These are phyloP conservation scores for Argopecten irradians DNA, from an alignment of 1,140 invertebrate genomes.

Conservation along the genomic window DNA sequence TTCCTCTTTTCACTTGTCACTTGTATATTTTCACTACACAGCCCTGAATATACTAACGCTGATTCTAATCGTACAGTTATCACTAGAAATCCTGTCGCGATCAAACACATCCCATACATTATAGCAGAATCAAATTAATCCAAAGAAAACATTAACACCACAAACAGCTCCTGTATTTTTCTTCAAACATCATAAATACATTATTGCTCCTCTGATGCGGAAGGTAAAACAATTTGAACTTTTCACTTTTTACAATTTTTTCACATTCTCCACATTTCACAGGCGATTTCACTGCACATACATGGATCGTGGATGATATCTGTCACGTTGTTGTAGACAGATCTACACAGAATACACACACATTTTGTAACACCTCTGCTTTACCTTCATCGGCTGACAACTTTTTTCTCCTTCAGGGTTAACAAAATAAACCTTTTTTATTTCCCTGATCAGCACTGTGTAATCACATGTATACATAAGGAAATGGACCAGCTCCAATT, in stretches of 20 bases:
- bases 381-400: neutral
- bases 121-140: neutral
- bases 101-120: neutral
- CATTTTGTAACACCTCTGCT: neutral
- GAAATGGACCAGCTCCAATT: neutral
- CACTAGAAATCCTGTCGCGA: neutral
- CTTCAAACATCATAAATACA: neutral
- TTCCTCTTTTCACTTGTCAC: neutral
- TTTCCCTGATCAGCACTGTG: neutral
- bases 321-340: neutral
- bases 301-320: neutral
- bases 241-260: neutral
- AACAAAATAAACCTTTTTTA: neutral
- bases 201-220: neutral
- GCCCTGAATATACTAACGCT: neutral
- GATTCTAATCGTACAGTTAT: neutral
- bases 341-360: conserved; percentile 1
- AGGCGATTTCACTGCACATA: neutral
- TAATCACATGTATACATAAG: neutral
- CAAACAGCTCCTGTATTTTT: neutral
- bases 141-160: neutral
- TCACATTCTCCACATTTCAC: conserved; percentile 26
- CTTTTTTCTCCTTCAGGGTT: neutral
- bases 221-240: neutral
- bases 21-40: neutral